These are phyloP conservation scores for Psix sp. DNA, from an alignment of 1,140 invertebrate species.

Conservation along the genomic window DNA sequence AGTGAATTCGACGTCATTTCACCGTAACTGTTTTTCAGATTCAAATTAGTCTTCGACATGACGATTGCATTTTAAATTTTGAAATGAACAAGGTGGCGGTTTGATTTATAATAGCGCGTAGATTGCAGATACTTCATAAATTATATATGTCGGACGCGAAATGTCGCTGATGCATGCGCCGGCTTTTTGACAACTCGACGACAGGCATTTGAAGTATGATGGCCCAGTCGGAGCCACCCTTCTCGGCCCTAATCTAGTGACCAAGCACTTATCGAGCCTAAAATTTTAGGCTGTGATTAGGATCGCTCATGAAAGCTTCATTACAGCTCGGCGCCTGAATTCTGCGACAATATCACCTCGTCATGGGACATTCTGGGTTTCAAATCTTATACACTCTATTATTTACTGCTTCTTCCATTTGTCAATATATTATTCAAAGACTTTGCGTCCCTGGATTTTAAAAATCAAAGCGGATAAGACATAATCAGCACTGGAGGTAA, in stretches of 20 bases:
- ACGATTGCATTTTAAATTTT: background rate
- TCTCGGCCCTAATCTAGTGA: slow-evolving; percentile 42
- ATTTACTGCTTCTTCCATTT: background rate
- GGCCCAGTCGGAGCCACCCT: slow-evolving; percentile 62
- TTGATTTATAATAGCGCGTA: slow-evolving; percentile 74
- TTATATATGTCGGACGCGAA: slow-evolving; percentile 71
- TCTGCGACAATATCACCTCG: background rate
- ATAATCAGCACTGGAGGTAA: slow-evolving; percentile 11
- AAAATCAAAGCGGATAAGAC: too few relatives aligned
- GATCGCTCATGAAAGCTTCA: slow-evolving; percentile 47
- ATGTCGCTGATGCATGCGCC: slow-evolving; percentile 67
- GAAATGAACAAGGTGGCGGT: slow-evolving; percentile 65
- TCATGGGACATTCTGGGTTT: slow-evolving; percentile 17
- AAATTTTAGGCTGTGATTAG: slow-evolving; percentile 50
- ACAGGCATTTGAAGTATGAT: slow-evolving; percentile 73
- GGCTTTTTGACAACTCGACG: slow-evolving; percentile 63
- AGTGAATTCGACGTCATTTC: too few relatives aligned
- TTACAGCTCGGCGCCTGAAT: slow-evolving; percentile 25
- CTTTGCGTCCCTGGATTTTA: too few relatives aligned
- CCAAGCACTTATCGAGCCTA: slow-evolving; percentile 48
- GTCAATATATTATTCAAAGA: background rate
- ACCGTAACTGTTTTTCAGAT: too few relatives aligned
- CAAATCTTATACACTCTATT: background rate
- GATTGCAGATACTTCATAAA: slow-evolving; percentile 77
- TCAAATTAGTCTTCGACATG: background rate